phyloP scores from a whole-genome alignment of 2,113 vertebrate genomes.

The Albula glossodonta region DNA sequence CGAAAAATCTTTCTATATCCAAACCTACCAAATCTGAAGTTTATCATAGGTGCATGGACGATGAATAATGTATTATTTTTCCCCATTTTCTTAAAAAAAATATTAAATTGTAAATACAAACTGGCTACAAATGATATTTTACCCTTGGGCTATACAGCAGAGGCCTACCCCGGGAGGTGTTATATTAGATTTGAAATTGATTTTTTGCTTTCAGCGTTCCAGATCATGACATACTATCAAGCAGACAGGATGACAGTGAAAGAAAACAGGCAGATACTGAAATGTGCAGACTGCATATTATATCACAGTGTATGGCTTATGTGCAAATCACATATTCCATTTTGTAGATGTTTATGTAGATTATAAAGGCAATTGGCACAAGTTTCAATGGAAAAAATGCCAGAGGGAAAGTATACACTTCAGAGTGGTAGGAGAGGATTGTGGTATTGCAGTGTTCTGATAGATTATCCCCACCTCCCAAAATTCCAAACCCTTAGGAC shows the following conservation, averaged over 20 bases:
- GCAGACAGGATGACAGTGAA: background rate
- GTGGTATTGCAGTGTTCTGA: background rate
- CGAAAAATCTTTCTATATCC: background rate
- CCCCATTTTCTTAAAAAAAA: conserved; percentile 65
- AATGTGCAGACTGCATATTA: background rate
- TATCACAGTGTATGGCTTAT: background rate
- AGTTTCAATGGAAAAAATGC: background rate
- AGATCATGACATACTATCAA: background rate
- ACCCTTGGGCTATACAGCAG: conserved; percentile 48
- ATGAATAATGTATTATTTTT: conserved; percentile 77
- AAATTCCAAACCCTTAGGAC: background rate
- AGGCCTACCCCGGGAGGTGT: background rate
- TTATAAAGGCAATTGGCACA: background rate
- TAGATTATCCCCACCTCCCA: background rate
- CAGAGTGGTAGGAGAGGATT: background rate
- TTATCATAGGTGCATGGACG: conserved; percentile 66
- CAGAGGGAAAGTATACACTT: background rate
- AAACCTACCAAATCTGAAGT: conserved; percentile 19
- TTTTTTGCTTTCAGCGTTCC: background rate
- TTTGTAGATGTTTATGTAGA: background rate
- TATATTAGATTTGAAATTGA: background rate
- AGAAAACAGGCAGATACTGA: background rate
- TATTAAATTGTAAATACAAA: conserved; percentile 65
- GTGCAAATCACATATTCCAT: background rate
- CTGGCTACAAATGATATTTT: conserved; percentile 67